Base-by-base conservation (phyloP, 2,888 invertebrate species). In the Pheosia tremula region DNA sequence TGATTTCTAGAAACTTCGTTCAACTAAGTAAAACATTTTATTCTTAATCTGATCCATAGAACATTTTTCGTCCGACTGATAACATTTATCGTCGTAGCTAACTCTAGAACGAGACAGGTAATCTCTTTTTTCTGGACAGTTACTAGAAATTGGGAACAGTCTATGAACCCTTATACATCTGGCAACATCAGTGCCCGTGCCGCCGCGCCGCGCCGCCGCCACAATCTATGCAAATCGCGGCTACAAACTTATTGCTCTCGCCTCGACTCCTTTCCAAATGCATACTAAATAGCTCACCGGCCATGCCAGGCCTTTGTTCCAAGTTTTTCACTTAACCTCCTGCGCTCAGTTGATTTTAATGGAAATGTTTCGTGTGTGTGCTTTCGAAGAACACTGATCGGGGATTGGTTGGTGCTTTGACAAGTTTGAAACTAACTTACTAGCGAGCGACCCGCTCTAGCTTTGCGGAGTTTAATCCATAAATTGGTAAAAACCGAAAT, bases 141-240 rank as follows among this genome's bases (percentile, higher is more conserved):
- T 8, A 41, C 41, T 8, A 41, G 8, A 41, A 7, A 8, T 41
- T 5, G 6, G 41, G 41, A 8, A 41, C 41, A 5, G n/a, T 11
- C 6, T n/a, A 47, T 47, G 47, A 47, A 47, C 11, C 5, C 47
- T 47, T 47, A n/a, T 47, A 47, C n/a, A 47, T n/a, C 47, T 47
- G 47, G 47, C 47, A 47, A 47, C 47, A 47, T 47, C 47, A n/a
- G 47, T 39, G 4, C 67, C 72, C 78, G 79, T 68, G 57, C 58
- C 76, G 71, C 72, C 69, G 69, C 81, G 75, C 71, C 76, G 67
- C 75, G 24, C 61, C 75, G 70, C 73, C 77, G 77, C 82, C 84
- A 84, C 91, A 93, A 93, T 93, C 92, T 93, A 93, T 93, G 93
- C 91, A 93, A 93, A 93, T 93, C 88, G 86, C 85, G 77, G 77